Percentiles rank a stretch among this genome's conserved stretches.
These are phyloP conservation scores for Macrosoma leucophasiata DNA, from an alignment of 2,888 invertebrate genomes.

Conservation along the genomic window DNA sequence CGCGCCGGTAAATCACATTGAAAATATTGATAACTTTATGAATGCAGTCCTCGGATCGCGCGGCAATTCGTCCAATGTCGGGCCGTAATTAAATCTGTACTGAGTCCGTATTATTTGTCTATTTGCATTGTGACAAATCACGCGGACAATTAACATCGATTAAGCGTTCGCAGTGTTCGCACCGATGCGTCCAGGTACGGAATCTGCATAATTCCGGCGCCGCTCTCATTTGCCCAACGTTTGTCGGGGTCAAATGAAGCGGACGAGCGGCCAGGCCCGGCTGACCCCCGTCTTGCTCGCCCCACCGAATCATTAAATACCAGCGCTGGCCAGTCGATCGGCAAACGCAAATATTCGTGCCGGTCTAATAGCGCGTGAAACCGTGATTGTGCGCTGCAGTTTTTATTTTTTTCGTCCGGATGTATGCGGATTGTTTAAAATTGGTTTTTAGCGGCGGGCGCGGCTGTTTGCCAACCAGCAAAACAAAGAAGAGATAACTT, in stretches of 20 bases:
- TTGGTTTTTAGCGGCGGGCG: too few relatives aligned
- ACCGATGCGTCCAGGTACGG: conserved; percentile 39
- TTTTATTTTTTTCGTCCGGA: conserved; percentile 35
- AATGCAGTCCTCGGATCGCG: conserved; percentile 35
- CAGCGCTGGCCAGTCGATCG: too few relatives aligned
- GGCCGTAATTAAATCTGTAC: conserved; percentile 35
- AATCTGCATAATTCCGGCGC: conserved; percentile 65
- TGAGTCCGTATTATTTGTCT: conserved; percentile 41
- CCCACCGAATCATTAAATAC: too few relatives aligned
- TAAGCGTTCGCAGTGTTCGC: conserved; percentile 34
- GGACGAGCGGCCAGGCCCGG: conserved; percentile 35
- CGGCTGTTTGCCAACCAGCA: too few relatives aligned
- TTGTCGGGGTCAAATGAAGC: conserved; percentile 66
- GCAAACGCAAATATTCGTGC: conserved; percentile 20
- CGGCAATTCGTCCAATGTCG: conserved; percentile 27
- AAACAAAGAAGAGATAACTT: too few relatives aligned
- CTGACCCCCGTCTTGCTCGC: conserved; percentile 31
- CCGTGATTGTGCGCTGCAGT: conserved; percentile 35
- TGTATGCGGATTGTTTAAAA: conserved; percentile 23
- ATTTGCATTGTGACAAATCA: conserved; percentile 40
- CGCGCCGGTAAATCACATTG: conserved; percentile 50
- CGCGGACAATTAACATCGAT: conserved; percentile 45
- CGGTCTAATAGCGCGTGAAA: conserved; percentile 58
- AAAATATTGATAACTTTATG: conserved; percentile 51
- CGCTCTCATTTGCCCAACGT: conserved; percentile 54